Percentiles rank a stretch among this genome's conserved stretches.
phyloP scores from a whole-genome alignment of 2,113 vertebrate genomes.

The Falcunculus frontatus region DNA sequence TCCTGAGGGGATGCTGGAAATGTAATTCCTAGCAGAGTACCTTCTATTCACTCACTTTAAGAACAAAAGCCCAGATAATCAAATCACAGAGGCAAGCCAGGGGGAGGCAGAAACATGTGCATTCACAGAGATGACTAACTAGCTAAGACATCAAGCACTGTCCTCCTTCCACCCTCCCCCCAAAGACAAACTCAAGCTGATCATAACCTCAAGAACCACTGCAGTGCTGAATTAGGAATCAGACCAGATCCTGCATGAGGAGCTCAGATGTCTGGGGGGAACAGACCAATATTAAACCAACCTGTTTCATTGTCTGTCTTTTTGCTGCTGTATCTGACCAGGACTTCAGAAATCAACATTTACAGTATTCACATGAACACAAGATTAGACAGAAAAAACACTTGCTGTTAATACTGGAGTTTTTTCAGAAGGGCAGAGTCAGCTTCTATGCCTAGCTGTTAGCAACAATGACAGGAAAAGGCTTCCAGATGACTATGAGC shows the following conservation, averaged over 20 bases:
- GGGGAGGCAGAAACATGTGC: not conserved
- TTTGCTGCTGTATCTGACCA: not conserved
- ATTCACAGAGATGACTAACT: not conserved
- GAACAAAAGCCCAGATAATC: not conserved
- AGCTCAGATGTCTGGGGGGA: not conserved
- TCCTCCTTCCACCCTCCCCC: not conserved
- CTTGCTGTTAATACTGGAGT: not conserved
- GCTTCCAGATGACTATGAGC: slow-evolving; percentile 55
- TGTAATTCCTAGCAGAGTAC: not conserved
- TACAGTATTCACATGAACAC: not conserved
- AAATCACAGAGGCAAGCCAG: not conserved
- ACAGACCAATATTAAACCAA: slow-evolving; percentile 19
- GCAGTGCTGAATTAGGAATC: not conserved
- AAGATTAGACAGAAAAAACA: not conserved
- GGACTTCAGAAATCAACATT: not conserved
- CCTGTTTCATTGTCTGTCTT: not conserved
- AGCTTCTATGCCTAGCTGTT: slow-evolving; percentile 25
- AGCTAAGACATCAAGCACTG: not conserved
- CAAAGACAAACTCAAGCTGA: not conserved
- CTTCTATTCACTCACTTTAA: not conserved
- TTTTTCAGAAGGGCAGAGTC: not conserved
- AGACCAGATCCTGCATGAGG: not conserved
- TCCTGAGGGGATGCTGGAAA: not conserved
- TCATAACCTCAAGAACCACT: not conserved
- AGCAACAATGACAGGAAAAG: slow-evolving; percentile 37